phyloP scores from a whole-genome alignment of 1,140 invertebrate species.

The Tachypleus tridentatus region DNA sequence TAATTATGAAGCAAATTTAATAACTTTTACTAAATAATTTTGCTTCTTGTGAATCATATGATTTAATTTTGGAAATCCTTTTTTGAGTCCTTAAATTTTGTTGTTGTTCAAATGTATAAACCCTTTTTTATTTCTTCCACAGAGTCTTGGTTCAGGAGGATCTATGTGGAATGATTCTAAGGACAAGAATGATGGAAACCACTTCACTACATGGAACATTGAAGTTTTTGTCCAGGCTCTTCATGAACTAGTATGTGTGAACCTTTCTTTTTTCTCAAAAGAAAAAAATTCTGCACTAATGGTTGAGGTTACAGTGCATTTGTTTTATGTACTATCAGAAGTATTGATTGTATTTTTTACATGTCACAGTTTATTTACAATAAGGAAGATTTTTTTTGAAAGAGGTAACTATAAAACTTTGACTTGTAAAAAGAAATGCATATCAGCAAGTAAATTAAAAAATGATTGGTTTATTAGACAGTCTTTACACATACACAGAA shows the following conservation, averaged over 20 bases:
- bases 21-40: too few species aligned
- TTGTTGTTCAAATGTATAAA: neutral
- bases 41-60: too few species aligned
- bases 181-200: constrained; percentile 31
- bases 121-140: neutral
- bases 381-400: neutral
- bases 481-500: too few species aligned
- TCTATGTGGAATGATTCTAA: constrained; percentile 31
- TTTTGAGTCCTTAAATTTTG: constrained; percentile 14
- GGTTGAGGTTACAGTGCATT: too few species aligned
- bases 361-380: neutral
- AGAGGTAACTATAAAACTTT: too few species aligned
- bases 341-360: neutral
- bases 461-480: too few species aligned
- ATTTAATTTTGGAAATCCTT: neutral
- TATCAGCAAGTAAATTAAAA: too few species aligned
- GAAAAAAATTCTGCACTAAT: too few species aligned
- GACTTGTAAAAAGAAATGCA: too few species aligned
- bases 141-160: constrained; percentile 17
- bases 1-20: too few species aligned
- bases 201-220: constrained; percentile 70
- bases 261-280: neutral
- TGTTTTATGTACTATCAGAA: too few species aligned
- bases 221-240: constrained; percentile 82
- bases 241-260: constrained; percentile 59